phyloP scores from a whole-genome alignment of 2,888 invertebrate species.

The Pterostichus niger region DNA sequence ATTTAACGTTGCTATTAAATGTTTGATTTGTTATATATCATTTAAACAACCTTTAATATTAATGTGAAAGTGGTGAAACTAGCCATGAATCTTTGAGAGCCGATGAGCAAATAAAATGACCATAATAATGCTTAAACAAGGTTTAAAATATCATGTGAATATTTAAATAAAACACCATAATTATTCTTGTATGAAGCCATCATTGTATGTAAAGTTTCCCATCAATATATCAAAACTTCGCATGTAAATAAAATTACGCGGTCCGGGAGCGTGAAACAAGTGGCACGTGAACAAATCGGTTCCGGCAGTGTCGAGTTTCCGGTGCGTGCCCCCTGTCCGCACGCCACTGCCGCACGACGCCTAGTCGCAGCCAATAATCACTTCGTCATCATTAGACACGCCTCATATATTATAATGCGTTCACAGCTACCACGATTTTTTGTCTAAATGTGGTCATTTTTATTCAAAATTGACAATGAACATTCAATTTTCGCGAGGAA shows the following conservation, averaged over 20 bases:
- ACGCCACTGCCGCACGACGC: constrained; percentile 15
- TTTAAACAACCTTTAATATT: too few relatives aligned
- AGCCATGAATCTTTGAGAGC: too few relatives aligned
- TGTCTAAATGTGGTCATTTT: constrained; percentile 63
- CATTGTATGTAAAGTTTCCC: constrained; percentile 11
- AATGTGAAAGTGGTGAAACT: too few relatives aligned
- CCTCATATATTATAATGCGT: constrained; percentile 66
- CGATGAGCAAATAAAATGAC: too few relatives aligned
- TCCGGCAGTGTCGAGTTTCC: background rate
- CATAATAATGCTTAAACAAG: background rate
- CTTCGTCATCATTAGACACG: constrained; percentile 67
- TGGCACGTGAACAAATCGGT: constrained; percentile 61
- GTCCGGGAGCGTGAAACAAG: constrained; percentile 60
- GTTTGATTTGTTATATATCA: too few relatives aligned
- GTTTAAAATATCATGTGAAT: background rate
- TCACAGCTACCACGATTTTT: constrained; percentile 53
- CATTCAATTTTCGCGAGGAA: constrained; percentile 55
- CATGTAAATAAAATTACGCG: constrained; percentile 65
- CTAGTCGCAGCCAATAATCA: constrained; percentile 60
- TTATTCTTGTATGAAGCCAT: constrained; percentile 35
- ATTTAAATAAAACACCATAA: constrained; percentile 1
- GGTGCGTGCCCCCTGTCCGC: constrained; percentile 21
- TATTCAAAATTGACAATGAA: constrained; percentile 58
- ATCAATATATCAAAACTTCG: constrained; percentile 49
- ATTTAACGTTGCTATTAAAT: too few relatives aligned